Base-by-base conservation (phyloP, 2,797 vertebrate genomes). In the Aphelocoma californica region DNA sequence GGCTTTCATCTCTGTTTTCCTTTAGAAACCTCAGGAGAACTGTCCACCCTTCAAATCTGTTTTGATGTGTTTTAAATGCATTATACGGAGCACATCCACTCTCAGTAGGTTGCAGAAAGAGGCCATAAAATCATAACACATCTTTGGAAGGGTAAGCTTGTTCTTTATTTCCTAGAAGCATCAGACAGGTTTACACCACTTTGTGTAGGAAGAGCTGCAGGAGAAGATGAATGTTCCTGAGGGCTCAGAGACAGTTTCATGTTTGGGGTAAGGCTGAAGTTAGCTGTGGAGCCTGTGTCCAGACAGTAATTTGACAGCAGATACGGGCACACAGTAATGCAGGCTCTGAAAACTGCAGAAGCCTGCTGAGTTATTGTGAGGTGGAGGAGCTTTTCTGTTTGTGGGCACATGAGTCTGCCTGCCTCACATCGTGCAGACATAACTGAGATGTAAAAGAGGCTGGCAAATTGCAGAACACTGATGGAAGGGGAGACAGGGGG, bases 361-460 rank as follows among this genome's bases (percentile, higher is more conserved):
- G 83, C 94, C 93, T 97, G 93, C 96, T 96, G 96, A 96, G 96
- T 94, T 97, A 94, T 96, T 96, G 94, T 97, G 94, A 95, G 71
- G 86, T 88, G 88, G 48, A 92, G 70, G 66, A 96, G 91, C 90
- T 90, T 84, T 91, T 88, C 95, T 90, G 90, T 95, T 93, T 95
- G 77, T 92, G 86, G 86, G 71, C 88, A 57, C 92, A 96, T 73
- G 80, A 67, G 83, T 86, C 81, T 96, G 93, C 88, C 88, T 95
- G 80, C 94, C 88, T 94, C 71, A 66, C 67, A 69, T 93, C 87
- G 91, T 96, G 80, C 50, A 82, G 78, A 12, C 84, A 82, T 93
- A 96, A 97, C 95, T 95, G 91, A 96, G 94, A 93, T 83, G 87
- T 94, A 96, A 96, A 93, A 78, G 57, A 95, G 86, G 74, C 67